Evolutionary conservation across 1,140 invertebrate genomes (phyloP), one percentile per base, ranked within the genome.

Genomic region (Eciton burchellii): DNA sequence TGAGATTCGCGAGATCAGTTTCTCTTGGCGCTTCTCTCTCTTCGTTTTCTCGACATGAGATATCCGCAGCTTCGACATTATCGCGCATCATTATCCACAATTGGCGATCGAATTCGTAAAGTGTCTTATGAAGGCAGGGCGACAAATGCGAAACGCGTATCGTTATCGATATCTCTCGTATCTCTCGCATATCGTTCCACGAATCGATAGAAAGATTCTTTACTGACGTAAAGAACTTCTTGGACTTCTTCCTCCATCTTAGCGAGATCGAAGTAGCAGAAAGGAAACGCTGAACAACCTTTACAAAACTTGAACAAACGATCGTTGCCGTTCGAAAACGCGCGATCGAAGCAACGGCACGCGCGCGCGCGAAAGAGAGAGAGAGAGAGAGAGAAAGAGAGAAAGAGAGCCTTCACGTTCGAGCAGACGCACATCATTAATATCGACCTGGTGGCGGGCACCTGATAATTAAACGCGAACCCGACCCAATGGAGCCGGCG

Each of bases 381-480:
- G n/a, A n/a, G n/a, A n/a, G n/a, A n/a, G n/a, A n/a, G n/a, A n/a
- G n/a, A n/a, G n/a, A n/a, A n/a, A n/a, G n/a, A 45, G 35, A 66
- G 26, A 57, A 21, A 59, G n/a, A 71, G 29, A 81, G 45, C 21
- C 49, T 41, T 56, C 72, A 79, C 71, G 66, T 45, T 68, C 49
- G 47, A 71, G 35, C 54, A 62, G 56, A 72, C 71, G 82, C 45
- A 77, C 65, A 35, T 86, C 87, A 87, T 89, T 90, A 89, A 86
- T 89, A 90, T 87, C 74, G 81, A 72, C 57, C 82, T 90, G 88
- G 86, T 84, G 89, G 77, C 57, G 59, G 76, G 72, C 71, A 29
- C 16, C 59, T 86, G 89, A 87, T 90, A 89, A 90, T 89, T 90
- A 90, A 90, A 90, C 89, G 35, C 82, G 52, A 66, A 63, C n/a